These are phyloP conservation scores for Ianthella basta DNA, from an alignment of 37 sponge, comb jelly and placozoan species.

Conservation along the genomic window DNA sequence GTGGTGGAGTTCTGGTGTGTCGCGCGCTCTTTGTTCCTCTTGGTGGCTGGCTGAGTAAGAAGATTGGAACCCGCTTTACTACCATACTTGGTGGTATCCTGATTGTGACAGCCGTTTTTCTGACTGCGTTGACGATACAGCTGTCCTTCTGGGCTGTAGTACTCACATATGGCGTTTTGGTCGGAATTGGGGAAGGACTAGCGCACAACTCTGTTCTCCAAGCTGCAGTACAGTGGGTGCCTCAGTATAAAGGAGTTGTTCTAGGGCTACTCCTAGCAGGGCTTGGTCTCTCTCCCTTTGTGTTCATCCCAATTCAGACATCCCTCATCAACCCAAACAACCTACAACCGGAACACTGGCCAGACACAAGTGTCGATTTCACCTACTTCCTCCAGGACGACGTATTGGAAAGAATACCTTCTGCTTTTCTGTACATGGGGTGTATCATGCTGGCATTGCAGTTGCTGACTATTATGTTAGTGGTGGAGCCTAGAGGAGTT, in stretches of 20 bases:
- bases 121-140: not conserved
- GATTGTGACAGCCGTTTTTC: no score
- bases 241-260: conserved; percentile 32
- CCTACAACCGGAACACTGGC: not conserved
- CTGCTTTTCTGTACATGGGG: not conserved
- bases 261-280: conserved; percentile 36
- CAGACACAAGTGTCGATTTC: not conserved
- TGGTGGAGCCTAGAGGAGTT: no score
- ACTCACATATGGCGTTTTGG: conserved; percentile 29
- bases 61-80: conserved; percentile 32
- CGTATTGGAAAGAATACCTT: conserved; percentile 31
- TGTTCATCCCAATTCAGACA: conserved; percentile 32
- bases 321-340: conserved; percentile 42
- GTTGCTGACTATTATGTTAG: no score
- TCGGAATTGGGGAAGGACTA: conserved; percentile 25
- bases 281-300: conserved; percentile 25
- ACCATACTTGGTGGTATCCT: conserved; percentile 7
- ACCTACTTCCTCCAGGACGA: not conserved
- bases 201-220: conserved; percentile 18
- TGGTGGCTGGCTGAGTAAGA: conserved; percentile 30
- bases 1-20: conserved; percentile 13
- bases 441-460: no score
- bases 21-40: conserved; percentile 22
- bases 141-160: conserved; percentile 30
- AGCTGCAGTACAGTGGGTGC: conserved; percentile 36